Evolutionary conservation across 37 sponge, comb jelly and placozoan genomes (phyloP).

Genomic region (Mnemiopsis leidyi): DNA sequence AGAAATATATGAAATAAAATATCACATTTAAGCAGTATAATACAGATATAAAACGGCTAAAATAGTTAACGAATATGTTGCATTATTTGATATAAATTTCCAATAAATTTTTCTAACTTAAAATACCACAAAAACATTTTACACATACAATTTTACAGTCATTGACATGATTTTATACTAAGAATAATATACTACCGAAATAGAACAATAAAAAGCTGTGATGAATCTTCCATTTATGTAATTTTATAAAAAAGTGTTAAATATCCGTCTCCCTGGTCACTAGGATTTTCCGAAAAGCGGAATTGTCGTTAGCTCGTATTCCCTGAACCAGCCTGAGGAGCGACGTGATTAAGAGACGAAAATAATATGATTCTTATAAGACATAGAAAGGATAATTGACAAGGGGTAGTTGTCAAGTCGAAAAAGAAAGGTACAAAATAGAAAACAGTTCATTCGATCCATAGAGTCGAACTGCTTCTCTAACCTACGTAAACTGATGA

Average conservation of each 20-base stretch:
- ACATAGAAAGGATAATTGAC: too few species aligned
- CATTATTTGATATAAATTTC: background rate
- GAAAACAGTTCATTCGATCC: too few species aligned
- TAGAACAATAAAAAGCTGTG: background rate
- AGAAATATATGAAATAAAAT: background rate
- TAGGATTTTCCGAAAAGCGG: constrained; percentile 34
- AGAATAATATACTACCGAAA: background rate
- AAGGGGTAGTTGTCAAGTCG: too few species aligned
- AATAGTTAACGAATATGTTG: background rate
- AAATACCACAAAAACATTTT: background rate
- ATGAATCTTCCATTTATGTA: background rate
- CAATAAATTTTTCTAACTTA: background rate
- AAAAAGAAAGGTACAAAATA: too few species aligned
- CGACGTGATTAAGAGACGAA: too few species aligned
- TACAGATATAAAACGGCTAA: background rate
- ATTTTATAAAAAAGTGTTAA: constrained; percentile 4
- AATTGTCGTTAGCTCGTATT: background rate
- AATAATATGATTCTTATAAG: too few species aligned
- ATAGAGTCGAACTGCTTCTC: too few species aligned
- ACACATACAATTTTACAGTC: background rate
- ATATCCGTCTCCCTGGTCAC: constrained; percentile 37
- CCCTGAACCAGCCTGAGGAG: constrained; percentile 53
- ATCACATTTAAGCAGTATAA: background rate
- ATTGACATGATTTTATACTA: background rate
- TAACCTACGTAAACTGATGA: too few species aligned